Conservation (phyloP, 2,797 vertebrate genomes). For the Mastacembelus armatus region DNA sequence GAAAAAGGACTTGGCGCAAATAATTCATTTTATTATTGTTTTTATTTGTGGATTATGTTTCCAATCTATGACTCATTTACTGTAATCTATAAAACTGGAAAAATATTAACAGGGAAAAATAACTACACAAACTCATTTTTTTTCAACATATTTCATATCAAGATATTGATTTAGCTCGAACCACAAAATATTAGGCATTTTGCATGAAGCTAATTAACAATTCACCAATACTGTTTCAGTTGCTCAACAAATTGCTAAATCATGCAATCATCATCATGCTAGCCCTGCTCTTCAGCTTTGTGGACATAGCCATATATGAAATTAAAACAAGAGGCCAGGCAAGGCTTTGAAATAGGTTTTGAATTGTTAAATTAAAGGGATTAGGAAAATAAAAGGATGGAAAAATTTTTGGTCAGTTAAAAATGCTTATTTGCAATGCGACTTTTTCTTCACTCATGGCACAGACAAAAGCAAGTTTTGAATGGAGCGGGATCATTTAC, state of each 20-base stretch:
- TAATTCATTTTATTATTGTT: not conserved
- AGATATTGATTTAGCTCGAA: no score
- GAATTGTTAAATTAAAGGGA: conserved; percentile 2
- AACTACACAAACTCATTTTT: no score
- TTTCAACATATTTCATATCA: no score
- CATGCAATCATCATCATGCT: not conserved
- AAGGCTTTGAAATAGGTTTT: conserved; percentile 23
- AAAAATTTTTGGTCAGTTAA: not conserved
- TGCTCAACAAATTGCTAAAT: not conserved
- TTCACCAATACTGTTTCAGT: not conserved
- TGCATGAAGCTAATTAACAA: not conserved
- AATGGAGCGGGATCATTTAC: not conserved
- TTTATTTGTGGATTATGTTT: not conserved
- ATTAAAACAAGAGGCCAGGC: not conserved
- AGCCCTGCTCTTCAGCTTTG: not conserved
- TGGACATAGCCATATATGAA: not conserved
- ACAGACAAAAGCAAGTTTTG: not conserved
- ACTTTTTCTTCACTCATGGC: not conserved
- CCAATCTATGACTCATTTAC: no score
- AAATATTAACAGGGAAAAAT: no score
- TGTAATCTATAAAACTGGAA: no score
- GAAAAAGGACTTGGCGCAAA: not conserved
- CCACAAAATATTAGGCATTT: no score
- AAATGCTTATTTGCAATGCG: not conserved
- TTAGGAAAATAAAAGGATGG: not conserved